Conservation (phyloP, 2,888 invertebrate genomes). For the Habroteleia sp. region DNA sequence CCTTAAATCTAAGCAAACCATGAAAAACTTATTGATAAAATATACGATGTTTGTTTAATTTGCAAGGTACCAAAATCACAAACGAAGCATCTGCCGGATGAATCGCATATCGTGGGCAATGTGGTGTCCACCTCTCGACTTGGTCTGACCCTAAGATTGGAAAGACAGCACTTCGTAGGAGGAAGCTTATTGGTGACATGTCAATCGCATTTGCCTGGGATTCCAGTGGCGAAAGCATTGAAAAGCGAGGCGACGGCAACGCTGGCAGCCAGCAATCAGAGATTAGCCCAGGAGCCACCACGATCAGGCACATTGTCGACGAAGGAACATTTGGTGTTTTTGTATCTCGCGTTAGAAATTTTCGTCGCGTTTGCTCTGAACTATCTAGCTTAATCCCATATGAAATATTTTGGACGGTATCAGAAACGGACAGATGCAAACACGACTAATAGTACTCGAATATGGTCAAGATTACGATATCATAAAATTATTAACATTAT, state of each 20-base stretch:
- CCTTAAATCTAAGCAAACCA: no score
- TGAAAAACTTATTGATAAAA: no score
- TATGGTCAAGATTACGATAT: conserved; percentile 23
- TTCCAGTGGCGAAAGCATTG: conserved; percentile 66
- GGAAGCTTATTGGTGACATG: conserved; percentile 74
- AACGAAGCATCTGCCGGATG: conserved; percentile 67
- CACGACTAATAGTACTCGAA: conserved; percentile 33
- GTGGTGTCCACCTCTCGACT: conserved; percentile 70
- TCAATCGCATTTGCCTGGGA: conserved; percentile 72
- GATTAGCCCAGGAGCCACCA: conserved; percentile 76
- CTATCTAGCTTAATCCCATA: conserved; percentile 35
- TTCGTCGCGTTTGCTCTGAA: conserved; percentile 35
- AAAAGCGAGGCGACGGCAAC: conserved; percentile 71
- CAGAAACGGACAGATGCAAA: conserved; percentile 15
- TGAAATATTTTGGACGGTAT: conserved; percentile 35
- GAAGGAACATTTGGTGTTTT: conserved; percentile 36
- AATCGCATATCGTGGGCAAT: conserved; percentile 65
- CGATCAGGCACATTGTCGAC: conserved; percentile 63
- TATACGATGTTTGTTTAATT: conserved; percentile 19
- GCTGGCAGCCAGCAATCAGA: conserved; percentile 77
- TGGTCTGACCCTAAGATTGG: conserved; percentile 70
- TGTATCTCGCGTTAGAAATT: conserved; percentile 44
- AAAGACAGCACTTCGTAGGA: conserved; percentile 74
- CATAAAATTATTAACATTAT: conserved; percentile 59
- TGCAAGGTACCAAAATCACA: conserved; percentile 69